phyloP scores from a whole-genome alignment of 2,888 invertebrate species.

The Cylindroiulus punctatus region DNA sequence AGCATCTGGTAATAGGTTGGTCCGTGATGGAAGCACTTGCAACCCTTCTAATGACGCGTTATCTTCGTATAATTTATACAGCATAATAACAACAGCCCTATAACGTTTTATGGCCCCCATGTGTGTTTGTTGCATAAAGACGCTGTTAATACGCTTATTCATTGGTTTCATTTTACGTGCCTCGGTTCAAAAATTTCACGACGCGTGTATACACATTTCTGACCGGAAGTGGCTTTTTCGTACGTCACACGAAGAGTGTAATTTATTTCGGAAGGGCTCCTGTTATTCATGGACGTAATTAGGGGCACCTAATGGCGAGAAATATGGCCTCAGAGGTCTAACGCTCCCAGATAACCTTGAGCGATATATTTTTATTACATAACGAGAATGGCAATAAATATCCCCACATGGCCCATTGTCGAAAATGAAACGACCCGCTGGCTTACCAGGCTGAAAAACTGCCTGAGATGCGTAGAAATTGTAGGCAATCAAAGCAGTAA shows the following conservation, averaged over 20 bases:
- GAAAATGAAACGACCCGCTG: neutral
- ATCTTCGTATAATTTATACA: slow-evolving; percentile 9
- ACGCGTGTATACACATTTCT: slow-evolving; percentile 13
- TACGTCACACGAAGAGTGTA: neutral
- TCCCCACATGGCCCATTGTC: neutral
- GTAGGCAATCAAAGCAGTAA: neutral
- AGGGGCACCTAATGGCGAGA: neutral
- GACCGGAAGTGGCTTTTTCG: neutral
- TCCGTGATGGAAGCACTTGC: neutral
- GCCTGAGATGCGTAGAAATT: neutral
- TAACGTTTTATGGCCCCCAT: neutral
- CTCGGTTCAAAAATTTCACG: neutral
- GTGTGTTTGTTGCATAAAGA: slow-evolving; percentile 26
- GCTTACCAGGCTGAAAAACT: slow-evolving; percentile 5
- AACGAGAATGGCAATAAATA: slow-evolving; percentile 33
- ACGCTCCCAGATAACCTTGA: slow-evolving; percentile 9
- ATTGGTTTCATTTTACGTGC: neutral
- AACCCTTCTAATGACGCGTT: slow-evolving; percentile 9
- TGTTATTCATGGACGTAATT: neutral
- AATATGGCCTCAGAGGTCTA: neutral
- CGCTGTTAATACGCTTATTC: neutral
- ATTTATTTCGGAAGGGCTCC: neutral
- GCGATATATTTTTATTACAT: slow-evolving; percentile 13
- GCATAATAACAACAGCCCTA: neutral
- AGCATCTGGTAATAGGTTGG: neutral